Evolutionary conservation across 2,888 invertebrate species (phyloP), one percentile per base, ranked within the genome.

Genomic region (Mimachlamys varia): DNA sequence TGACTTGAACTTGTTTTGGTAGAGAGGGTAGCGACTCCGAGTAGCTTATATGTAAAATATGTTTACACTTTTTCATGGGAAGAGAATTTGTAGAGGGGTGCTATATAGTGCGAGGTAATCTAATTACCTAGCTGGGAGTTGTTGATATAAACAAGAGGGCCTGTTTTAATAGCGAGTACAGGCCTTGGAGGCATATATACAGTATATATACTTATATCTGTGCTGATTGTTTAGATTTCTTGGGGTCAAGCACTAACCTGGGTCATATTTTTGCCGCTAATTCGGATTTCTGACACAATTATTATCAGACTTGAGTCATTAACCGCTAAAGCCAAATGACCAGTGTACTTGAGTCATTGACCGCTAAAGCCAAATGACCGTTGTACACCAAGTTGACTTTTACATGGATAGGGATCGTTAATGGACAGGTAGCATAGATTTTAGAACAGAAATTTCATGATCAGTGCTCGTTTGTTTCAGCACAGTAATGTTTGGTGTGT

Each of bases 51-150:
- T 76, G 76, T 76, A 76, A 76, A 76, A 76, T 76, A 33, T 76
- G 76, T 76, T 76, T 76, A 76, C 76, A 76, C 33, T 76, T 76
- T 76, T 76, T 76, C 76, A 76, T 76, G 76, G 76, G 76, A 76
- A 76, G 76, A 27, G 76, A 76, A 27, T 76, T 33, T 76, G 76
- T 76, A 12, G 44, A 44, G 7, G 76, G 76, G 27, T 27, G 76
- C 76, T 27, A 76, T 76, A 76, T 76, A 76, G 76, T 76, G 33
- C 33, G 27, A 13, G 27, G 27, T 76, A 76, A 76, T 76, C 33
- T 76, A 76, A 76, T 76, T 76, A 76, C 5, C 76, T 33, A 33
- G 76, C 13, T 33, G 0, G 33, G 1, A 33, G 27, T 76, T 22
- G 76, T 33, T 27, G 76, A 33, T 76, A 76, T 76, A 76, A 76